Evolutionary conservation across 2,888 invertebrate species (phyloP), one percentile per base, ranked within the genome.

Genomic region (Choristoneura rosaceana): DNA sequence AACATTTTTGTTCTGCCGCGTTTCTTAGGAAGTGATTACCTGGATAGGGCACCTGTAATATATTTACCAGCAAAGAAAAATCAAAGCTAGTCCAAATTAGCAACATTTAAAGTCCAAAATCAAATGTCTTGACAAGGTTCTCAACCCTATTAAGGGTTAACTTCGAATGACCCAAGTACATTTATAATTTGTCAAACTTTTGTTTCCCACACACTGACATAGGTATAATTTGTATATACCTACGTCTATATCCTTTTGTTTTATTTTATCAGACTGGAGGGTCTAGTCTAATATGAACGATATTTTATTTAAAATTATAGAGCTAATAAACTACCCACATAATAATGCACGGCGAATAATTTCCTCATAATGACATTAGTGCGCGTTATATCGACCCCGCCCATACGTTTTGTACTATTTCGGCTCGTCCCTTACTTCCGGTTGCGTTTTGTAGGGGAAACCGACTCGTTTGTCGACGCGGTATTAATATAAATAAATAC

Each of bases 341-440:
- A 55, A 55, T 55, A 55, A 55, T 66, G 74, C 74, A 77, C 9
- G 70, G 62, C 71, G 63, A 61, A 74, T 78, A 81, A 81, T 82
- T 82, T 76, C 77, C 80, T 88, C 87, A 91, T 90, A 87, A 90
- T 87, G 88, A 89, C 84, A 90, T 91, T 90, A 90, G 80, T 74
- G 82, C 79, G 82, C 83, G 80, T 82, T 81, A 79, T 76, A 80
- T 80, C 78, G 85, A 82, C 76, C 83, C 89, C 93, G 90, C 93
- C 93, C 92, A 91, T 89, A 82, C 89, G 88, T 90, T 93, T 92
- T 92, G 90, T 92, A 88, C 76, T 83, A 83, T 85, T 91, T 88
- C 82, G 84, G 76, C 77, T 76, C 77, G 77, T 81, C 76, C 86
- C 88, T 87, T 84, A 82, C 87, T 81, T 87, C 87, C 88, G 87